These are phyloP conservation scores for Ceyx margarethae DNA, from an alignment of 2,113 vertebrate genomes.

Conservation along the genomic window DNA sequence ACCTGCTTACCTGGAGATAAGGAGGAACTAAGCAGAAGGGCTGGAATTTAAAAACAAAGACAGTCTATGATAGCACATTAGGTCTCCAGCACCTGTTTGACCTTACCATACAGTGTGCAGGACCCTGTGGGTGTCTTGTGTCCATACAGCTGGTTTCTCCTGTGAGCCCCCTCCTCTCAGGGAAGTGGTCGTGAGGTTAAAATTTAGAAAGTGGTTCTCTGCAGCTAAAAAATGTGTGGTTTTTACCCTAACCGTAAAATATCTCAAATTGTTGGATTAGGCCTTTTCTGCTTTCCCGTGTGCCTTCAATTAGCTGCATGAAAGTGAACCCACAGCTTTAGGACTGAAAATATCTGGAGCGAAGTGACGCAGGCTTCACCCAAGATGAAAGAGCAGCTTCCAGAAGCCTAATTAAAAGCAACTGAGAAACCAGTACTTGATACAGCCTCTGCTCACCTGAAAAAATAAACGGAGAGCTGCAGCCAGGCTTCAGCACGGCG, in stretches of 20 bases:
- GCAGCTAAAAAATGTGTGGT: slow-evolving; percentile 67
- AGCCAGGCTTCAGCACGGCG: slow-evolving; percentile 67
- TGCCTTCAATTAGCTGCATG: slow-evolving; percentile 84
- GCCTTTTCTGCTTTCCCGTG: slow-evolving; percentile 77
- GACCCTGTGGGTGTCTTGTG: neutral
- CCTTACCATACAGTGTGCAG: neutral
- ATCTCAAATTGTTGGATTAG: slow-evolving; percentile 75
- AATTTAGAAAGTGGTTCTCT: slow-evolving; percentile 66
- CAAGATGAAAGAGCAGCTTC: slow-evolving; percentile 85
- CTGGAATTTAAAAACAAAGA: neutral
- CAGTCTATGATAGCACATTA: neutral
- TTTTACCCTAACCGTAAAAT: slow-evolving; percentile 76
- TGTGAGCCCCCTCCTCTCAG: neutral
- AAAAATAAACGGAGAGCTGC: slow-evolving; percentile 88
- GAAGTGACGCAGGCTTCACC: slow-evolving; percentile 80
- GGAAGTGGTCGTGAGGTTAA: slow-evolving; percentile 53
- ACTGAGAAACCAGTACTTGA: slow-evolving; percentile 86
- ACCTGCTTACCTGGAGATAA: neutral
- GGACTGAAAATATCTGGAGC: slow-evolving; percentile 80
- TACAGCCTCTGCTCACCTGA: slow-evolving; percentile 91
- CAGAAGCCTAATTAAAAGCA: slow-evolving; percentile 93
- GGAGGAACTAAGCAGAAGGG: neutral
- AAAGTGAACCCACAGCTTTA: slow-evolving; percentile 81
- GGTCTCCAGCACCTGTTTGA: neutral
- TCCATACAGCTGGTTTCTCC: neutral